These are phyloP conservation scores for Dreissena rostriformis DNA, from an alignment of 1,140 invertebrate species.

Conservation along the genomic window DNA sequence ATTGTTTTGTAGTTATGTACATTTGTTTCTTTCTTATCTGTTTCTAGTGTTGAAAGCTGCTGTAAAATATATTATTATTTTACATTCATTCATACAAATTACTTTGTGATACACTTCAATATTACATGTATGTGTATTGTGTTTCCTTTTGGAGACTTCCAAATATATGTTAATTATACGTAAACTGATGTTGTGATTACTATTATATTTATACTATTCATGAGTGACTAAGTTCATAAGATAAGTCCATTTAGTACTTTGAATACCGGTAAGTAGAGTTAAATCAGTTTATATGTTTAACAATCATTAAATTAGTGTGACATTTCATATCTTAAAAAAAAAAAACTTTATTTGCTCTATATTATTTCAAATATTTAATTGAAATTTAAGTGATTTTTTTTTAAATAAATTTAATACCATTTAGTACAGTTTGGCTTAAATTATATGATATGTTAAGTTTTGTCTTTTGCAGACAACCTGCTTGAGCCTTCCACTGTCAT, in stretches of 20 bases:
- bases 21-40: not conserved
- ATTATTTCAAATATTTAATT: not conserved
- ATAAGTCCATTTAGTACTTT: too few relatives aligned
- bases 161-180: too few relatives aligned
- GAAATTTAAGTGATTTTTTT: not conserved
- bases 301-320: not conserved
- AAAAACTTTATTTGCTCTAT: not conserved
- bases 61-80: not conserved
- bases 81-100: too few relatives aligned
- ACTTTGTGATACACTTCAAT: too few relatives aligned
- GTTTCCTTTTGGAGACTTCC: too few relatives aligned
- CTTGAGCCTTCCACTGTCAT: conserved; percentile 87
- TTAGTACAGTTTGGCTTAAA: not conserved
- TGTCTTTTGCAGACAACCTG: conserved; percentile 82
- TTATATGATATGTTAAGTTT: conserved; percentile 75
- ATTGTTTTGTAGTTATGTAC: not conserved
- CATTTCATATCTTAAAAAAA: not conserved
- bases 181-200: too few relatives aligned
- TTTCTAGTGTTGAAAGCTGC: not conserved
- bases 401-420: not conserved
- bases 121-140: too few relatives aligned
- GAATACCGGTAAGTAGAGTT: too few relatives aligned
- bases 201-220: too few relatives aligned
- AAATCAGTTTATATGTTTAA: not conserved
- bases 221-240: too few relatives aligned